Percentiles rank a stretch among this genome's conserved stretches.
phyloP scores from a whole-genome alignment of 2,113 vertebrate genomes.

The Rhinoptilus africanus region DNA sequence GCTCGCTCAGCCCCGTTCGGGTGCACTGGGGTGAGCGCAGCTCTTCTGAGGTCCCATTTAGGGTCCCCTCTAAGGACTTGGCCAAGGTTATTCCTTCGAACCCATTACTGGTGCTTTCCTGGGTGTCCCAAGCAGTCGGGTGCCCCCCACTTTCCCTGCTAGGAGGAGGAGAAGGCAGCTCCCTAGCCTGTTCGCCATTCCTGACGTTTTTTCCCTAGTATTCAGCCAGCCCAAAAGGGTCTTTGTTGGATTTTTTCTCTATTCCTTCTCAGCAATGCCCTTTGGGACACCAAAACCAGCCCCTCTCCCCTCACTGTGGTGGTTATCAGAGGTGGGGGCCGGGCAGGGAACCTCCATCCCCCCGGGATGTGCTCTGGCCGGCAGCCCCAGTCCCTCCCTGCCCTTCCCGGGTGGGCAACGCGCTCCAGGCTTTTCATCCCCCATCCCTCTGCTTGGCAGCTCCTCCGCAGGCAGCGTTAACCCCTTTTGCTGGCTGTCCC shows the following conservation, averaged over 20 bases:
- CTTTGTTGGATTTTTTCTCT: not conserved
- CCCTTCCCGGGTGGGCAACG: rapidly evolving
- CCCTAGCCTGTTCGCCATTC: not conserved
- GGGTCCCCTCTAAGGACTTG: not conserved
- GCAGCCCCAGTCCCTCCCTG: not conserved
- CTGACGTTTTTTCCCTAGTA: not conserved
- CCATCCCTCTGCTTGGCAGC: not conserved
- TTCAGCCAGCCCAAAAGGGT: not conserved
- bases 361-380: rapidly evolving
- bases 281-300: not conserved
- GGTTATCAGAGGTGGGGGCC: not conserved
- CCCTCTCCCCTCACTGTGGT: too few relatives aligned
- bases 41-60: not conserved
- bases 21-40: not conserved
- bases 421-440: too few relatives aligned
- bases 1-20: not conserved
- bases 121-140: rapidly evolving
- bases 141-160: not conserved
- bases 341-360: not conserved
- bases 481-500: not conserved
- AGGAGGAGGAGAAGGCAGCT: not conserved
- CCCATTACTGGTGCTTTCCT: not conserved
- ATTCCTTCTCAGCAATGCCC: not conserved
- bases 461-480: too few relatives aligned
- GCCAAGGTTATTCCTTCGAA: not conserved